phyloP scores from a whole-genome alignment of 2,888 invertebrate genomes.

The Nemotelus pantherinus region DNA sequence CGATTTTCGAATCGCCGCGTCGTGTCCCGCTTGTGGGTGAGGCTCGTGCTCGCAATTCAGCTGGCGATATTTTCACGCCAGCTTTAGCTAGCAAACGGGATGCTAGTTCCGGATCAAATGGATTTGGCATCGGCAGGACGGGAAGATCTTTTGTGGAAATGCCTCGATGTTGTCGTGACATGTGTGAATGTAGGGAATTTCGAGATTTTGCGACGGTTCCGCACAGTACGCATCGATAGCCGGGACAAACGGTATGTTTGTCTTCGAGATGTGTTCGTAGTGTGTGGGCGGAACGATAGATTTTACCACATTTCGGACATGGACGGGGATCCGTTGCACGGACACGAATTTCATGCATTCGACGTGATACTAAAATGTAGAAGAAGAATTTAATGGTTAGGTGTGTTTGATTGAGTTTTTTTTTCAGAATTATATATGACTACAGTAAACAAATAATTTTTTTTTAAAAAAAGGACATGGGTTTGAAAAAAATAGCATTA shows the following conservation, averaged over 20 bases:
- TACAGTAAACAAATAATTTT: background rate
- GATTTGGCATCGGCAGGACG: slow-evolving; percentile 90
- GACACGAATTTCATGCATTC: slow-evolving; percentile 86
- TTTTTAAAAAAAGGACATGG: no score
- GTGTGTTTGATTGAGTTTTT: background rate
- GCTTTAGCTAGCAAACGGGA: slow-evolving; percentile 87
- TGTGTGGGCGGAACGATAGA: slow-evolving; percentile 91
- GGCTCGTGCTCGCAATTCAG: slow-evolving; percentile 83
- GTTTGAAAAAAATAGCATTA: background rate
- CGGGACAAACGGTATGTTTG: slow-evolving; percentile 92
- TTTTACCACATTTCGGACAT: slow-evolving; percentile 92
- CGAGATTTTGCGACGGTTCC: slow-evolving; percentile 93
- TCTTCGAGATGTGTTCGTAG: slow-evolving; percentile 91
- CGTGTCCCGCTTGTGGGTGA: slow-evolving; percentile 83
- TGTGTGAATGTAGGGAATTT: slow-evolving; percentile 91
- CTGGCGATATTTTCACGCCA: slow-evolving; percentile 86
- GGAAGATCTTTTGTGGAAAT: slow-evolving; percentile 93
- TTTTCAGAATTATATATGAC: background rate
- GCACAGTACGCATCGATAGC: slow-evolving; percentile 90
- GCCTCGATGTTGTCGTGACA: slow-evolving; percentile 92
- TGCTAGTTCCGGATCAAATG: slow-evolving; percentile 90
- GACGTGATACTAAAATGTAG: slow-evolving; percentile 72
- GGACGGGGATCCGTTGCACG: slow-evolving; percentile 92
- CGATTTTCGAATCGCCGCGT: slow-evolving; percentile 79
- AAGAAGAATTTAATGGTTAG: slow-evolving; percentile 42